Evolutionary conservation across 2,888 invertebrate genomes (phyloP).

Genomic region (Phortica magna): DNA sequence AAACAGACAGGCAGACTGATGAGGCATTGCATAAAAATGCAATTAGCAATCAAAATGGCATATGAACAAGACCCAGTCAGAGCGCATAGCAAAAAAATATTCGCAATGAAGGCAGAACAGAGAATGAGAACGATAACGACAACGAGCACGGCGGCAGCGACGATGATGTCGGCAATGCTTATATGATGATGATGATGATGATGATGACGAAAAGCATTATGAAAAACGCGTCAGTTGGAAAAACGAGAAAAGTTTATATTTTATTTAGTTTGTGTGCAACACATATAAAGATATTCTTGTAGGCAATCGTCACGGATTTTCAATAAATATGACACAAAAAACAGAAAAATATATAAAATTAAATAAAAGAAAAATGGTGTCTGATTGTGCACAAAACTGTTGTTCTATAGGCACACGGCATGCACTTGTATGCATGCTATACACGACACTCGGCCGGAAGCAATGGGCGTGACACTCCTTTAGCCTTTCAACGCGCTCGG

Average conservation of each 20-base stretch:
- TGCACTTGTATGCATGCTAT: background rate
- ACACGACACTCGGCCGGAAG: background rate
- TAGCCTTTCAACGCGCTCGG: too few relatives aligned
- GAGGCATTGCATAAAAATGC: slow-evolving; percentile 19
- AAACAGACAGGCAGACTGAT: too few relatives aligned
- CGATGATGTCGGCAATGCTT: too few relatives aligned
- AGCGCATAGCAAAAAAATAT: background rate
- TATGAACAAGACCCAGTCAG: background rate
- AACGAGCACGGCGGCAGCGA: too few relatives aligned
- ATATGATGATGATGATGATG: too few relatives aligned
- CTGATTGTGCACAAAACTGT: slow-evolving; percentile 28
- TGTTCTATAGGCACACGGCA: slow-evolving; percentile 12
- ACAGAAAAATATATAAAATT: background rate
- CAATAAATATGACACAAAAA: background rate
- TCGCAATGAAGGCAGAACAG: background rate
- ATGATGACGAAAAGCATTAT: too few relatives aligned
- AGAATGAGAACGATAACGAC: too few relatives aligned
- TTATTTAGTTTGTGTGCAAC: background rate
- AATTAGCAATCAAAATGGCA: slow-evolving; percentile 31
- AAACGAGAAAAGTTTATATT: background rate
- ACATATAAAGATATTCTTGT: background rate
- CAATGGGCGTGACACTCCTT: background rate
- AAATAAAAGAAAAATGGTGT: slow-evolving; percentile 2
- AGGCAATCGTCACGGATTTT: background rate
- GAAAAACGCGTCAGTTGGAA: too few relatives aligned